Base-by-base conservation (phyloP, 1,140 invertebrate genomes). In the Mactra quadrangularis region DNA sequence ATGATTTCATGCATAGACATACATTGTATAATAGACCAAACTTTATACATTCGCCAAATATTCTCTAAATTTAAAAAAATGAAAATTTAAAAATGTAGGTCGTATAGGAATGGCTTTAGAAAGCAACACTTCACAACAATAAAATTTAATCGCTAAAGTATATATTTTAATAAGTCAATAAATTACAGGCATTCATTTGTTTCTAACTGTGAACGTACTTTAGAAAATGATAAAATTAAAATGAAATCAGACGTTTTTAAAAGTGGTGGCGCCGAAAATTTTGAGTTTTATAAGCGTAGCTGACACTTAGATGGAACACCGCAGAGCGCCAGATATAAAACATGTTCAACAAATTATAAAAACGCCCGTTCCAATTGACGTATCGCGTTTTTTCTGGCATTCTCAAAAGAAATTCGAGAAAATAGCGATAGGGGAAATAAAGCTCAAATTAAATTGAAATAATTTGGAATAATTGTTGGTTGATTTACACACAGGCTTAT, bases 241-340 rank as follows among this genome's bases (percentile, higher is more conserved):
- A 62, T 77, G 57, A 64, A 60, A 62, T 60, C 38, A 77, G 74
- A 77, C 59, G 59, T 62, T 77, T 77, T 77, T 77, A 77, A 77
- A 77, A 77, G 74, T 60, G 7, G 53, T 77, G 74, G 74, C 74
- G 74, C 74, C 74, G 59, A 19, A 35, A 52, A 52, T 77, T 64
- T 60, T 77, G 57, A 62, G 31, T 31, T 62, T 62, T 62, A 77
- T 64, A 41, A 29, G n/a, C 41, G 9, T n/a, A 57, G 3, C 74
- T 77, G 55, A 60, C 74, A 77, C 7, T 2, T 35, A 13, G 33
- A 77, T 50, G 33, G 59, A 35, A 15, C 29, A 11, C 55, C 45
- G 74, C 71, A 62, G 59, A 33, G 74, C 57, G 4, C 1, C 9
- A 62, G 74, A 64, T 50, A 77, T 7, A 35, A 25, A 77, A 38